Percentiles rank a stretch among this genome's conserved stretches.
These are phyloP conservation scores for Arbacia lixula DNA, from an alignment of 53 echinoderm and acorn worm species.

Conservation along the genomic window DNA sequence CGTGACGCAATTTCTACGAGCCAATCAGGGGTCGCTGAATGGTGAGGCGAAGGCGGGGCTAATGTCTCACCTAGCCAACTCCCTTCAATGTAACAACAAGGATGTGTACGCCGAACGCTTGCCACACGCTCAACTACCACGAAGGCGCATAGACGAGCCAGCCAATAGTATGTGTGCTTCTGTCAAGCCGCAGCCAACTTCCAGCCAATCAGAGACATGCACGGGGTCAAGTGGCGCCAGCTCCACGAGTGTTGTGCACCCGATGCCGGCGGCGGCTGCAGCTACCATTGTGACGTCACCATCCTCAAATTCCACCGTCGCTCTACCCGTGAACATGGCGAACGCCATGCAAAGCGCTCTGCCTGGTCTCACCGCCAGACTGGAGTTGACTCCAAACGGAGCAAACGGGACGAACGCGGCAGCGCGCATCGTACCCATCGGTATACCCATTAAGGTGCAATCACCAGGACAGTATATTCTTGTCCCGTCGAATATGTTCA, in stretches of 20 bases:
- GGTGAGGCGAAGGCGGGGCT: slow-evolving; percentile 42
- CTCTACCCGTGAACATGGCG: slow-evolving; percentile 21
- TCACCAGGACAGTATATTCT: slow-evolving; percentile 43
- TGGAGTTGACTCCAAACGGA: slow-evolving; percentile 25
- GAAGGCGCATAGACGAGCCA: slow-evolving; percentile 31
- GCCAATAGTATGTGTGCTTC: slow-evolving; percentile 26
- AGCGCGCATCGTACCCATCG: slow-evolving; percentile 38
- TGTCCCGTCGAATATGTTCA: slow-evolving; percentile 48
- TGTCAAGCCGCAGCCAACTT: slow-evolving; percentile 16
- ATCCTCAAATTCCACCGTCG: slow-evolving; percentile 23
- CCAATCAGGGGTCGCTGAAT: slow-evolving; percentile 34
- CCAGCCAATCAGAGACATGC: slow-evolving; percentile 40
- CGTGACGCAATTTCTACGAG: slow-evolving; percentile 36
- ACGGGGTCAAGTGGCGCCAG: neutral
- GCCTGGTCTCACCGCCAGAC: slow-evolving; percentile 21
- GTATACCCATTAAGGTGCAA: slow-evolving; percentile 54
- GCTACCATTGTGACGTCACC: slow-evolving; percentile 20
- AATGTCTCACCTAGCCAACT: slow-evolving; percentile 47
- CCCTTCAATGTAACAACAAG: slow-evolving; percentile 28
- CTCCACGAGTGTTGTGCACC: slow-evolving; percentile 45
- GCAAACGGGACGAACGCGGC: slow-evolving; percentile 1
- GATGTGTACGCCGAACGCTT: neutral
- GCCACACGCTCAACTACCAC: slow-evolving; percentile 3
- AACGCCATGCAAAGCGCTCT: neutral
- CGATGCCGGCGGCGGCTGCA: slow-evolving; percentile 12